Percentiles rank a stretch among this genome's conserved stretches.
phyloP scores from a whole-genome alignment of 2,888 invertebrate species.

The Trissoscelio sp. region DNA sequence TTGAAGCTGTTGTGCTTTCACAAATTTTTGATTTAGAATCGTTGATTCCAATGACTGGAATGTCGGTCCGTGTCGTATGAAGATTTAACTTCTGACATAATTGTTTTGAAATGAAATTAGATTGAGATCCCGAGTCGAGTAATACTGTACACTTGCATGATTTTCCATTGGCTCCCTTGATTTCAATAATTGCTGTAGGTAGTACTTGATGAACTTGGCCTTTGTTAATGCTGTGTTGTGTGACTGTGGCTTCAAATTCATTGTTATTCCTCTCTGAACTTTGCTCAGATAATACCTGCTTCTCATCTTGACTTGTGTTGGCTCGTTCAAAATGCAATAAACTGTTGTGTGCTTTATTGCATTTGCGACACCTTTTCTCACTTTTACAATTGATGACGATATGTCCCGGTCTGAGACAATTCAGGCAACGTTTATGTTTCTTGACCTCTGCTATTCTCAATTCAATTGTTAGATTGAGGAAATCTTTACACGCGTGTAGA shows the following conservation, averaged over 20 bases:
- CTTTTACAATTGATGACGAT: neutral
- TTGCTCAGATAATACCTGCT: neutral
- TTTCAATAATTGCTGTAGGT: too few relatives aligned
- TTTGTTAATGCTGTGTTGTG: too few relatives aligned
- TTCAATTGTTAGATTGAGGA: neutral
- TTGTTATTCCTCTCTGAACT: conserved; percentile 75
- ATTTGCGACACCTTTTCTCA: neutral
- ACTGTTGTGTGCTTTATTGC: neutral
- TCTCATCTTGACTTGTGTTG: neutral
- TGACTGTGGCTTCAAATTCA: too few relatives aligned
- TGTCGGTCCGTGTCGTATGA: too few relatives aligned
- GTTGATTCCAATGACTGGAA: too few relatives aligned
- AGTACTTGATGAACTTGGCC: too few relatives aligned
- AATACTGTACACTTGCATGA: too few relatives aligned
- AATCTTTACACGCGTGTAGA: neutral
- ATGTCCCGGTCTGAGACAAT: neutral
- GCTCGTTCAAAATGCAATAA: neutral
- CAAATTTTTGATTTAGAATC: too few relatives aligned
- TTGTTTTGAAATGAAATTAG: too few relatives aligned
- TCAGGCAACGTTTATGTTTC: neutral
- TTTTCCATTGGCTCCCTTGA: too few relatives aligned
- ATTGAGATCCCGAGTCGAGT: too few relatives aligned
- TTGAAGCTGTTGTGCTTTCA: neutral
- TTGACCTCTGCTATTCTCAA: neutral
- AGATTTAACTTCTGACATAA: too few relatives aligned